Evolutionary conservation across 2,113 vertebrate species (phyloP), one percentile per base, ranked within the genome.

Genomic region (Climacteris rufus): DNA sequence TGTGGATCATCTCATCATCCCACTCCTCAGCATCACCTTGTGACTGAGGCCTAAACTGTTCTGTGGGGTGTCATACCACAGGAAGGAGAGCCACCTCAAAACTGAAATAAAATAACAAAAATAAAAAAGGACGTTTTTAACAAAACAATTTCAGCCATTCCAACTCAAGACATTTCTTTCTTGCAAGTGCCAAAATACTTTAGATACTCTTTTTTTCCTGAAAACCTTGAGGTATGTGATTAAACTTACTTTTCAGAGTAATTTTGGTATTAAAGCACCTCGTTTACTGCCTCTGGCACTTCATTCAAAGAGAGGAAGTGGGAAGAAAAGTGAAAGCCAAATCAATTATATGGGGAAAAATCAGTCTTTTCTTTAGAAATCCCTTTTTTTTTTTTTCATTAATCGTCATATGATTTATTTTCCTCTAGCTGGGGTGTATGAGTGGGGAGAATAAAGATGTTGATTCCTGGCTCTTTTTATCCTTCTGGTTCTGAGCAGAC

Each of bases 201-300:
- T 61, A 9, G 82, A 24, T 12, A 20, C 2, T 39, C 3, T 44
- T 15, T 49, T 37, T 11, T 42, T 71, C 35, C 57, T 78, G 27
- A 77, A 93, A 74, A 54, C 23, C 21, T 83, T 66, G 44, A 82
- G 50, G 50, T 86, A 5, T 83, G 45, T 80, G 78, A 93, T 90
- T 92, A 80, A 86, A 76, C 53, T 84, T 84, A 79, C 23, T 79
- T 93, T 90, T 89, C 40, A 68, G 70, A n/a, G 49, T 83, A 90
- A 93, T 80, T 89, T 91, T 77, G 21, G 16, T 94, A 50, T 91
- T 87, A 57, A 95, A 89, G n/a, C 45, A 57, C 47, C 52, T 95
- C 5, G 24, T 85, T 66, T 44, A 59, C 61, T 86, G 70, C 74
- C 61, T 87, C 65, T 94, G 65, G 59, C 78, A 69, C 11, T 85